Percentiles rank a stretch among this genome's conserved stretches.
Evolutionary conservation across 2,113 vertebrate genomes (phyloP).

Genomic region (Syrrhaptes paradoxus): DNA sequence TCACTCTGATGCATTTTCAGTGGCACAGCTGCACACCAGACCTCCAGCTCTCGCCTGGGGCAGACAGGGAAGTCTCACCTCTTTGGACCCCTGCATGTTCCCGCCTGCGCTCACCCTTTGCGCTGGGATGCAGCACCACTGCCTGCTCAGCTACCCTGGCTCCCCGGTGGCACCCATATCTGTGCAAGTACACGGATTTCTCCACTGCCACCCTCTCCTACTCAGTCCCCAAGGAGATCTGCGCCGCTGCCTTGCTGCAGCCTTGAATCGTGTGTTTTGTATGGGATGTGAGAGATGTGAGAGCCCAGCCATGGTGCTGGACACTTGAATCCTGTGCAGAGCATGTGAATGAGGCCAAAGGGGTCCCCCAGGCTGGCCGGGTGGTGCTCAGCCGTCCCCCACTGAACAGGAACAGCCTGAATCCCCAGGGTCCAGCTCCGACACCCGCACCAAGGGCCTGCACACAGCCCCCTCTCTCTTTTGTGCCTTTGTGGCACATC

Average conservation of each 20-base stretch:
- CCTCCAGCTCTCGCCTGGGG: neutral
- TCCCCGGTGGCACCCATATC: neutral
- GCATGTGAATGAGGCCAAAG: neutral
- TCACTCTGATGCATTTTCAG: neutral
- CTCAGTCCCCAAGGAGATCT: neutral
- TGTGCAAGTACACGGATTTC: neutral
- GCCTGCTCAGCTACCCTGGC: neutral
- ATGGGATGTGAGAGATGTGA: neutral
- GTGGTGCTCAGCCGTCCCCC: neutral
- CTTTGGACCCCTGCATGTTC: neutral
- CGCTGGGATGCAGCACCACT: neutral
- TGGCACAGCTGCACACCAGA: rapidly evolving
- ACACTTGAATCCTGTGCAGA: neutral
- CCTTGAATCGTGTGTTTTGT: neutral
- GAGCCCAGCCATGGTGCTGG: neutral
- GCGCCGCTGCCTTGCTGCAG: neutral
- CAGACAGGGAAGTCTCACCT: no score
- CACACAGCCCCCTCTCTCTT: neutral
- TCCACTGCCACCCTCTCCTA: neutral
- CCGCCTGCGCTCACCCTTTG: neutral
- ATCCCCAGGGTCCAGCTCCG: no score
- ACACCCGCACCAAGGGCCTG: neutral
- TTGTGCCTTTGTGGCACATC: neutral
- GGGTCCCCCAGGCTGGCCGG: neutral
- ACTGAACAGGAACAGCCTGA: neutral